Percentiles rank a stretch among this genome's conserved stretches.
phyloP scores from a whole-genome alignment of 2,888 invertebrate genomes.

The Lasius fuliginosus region DNA sequence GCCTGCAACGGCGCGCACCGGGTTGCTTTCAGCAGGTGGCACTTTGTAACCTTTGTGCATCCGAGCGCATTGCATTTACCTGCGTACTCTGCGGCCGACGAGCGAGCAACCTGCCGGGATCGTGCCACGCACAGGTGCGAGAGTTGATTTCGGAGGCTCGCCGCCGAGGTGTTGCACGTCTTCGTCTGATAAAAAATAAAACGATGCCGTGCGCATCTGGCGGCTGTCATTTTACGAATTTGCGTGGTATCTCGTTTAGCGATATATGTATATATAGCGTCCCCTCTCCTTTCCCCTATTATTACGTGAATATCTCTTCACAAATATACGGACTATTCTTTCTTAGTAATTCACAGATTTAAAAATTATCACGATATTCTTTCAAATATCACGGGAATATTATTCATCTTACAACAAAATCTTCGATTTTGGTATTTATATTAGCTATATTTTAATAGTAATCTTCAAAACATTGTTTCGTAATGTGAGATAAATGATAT shows the following conservation, averaged over 20 bases:
- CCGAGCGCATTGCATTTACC: constrained; percentile 76
- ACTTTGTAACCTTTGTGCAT: constrained; percentile 79
- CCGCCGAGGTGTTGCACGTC: constrained; percentile 33
- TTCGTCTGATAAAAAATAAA: constrained; percentile 25
- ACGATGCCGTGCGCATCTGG: constrained; percentile 26
- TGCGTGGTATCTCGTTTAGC: not conserved
- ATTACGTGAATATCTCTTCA: not conserved
- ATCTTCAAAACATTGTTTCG: not conserved
- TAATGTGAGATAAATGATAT: not conserved
- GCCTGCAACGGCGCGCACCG: constrained; percentile 68
- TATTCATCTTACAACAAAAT: not conserved
- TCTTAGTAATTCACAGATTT: not conserved
- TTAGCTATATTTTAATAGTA: not conserved
- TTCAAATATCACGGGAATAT: not conserved
- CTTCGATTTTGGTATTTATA: not conserved
- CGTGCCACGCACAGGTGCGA: constrained; percentile 72
- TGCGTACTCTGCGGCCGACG: constrained; percentile 58
- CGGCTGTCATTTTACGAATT: constrained; percentile 14
- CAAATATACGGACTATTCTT: not conserved
- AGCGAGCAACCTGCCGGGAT: constrained; percentile 74
- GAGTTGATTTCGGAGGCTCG: constrained; percentile 65
- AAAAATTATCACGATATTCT: not conserved
- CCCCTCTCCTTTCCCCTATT: not conserved
- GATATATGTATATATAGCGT: no score
- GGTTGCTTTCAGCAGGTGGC: constrained; percentile 57